These are phyloP conservation scores for Gobiocypris rarus DNA, from an alignment of 2,113 vertebrate species.

Conservation along the genomic window DNA sequence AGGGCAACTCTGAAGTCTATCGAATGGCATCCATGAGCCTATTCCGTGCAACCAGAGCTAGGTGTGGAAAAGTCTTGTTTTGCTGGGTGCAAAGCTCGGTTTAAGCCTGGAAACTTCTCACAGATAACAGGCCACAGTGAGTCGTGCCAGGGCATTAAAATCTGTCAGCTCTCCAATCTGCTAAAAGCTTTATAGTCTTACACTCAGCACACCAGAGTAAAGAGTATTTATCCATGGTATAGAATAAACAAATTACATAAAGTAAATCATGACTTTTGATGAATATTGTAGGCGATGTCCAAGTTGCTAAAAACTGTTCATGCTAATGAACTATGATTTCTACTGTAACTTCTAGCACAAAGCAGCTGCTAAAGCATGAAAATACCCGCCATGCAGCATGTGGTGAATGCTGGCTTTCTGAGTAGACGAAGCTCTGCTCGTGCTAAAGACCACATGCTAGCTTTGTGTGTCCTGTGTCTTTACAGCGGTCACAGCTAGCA, in stretches of 20 bases:
- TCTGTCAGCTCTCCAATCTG: not conserved
- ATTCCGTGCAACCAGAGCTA: not conserved
- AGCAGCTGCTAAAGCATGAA: not conserved
- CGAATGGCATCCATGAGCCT: not conserved
- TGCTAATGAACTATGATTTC: not conserved
- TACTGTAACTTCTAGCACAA: not conserved
- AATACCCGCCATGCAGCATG: not conserved
- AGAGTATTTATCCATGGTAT: not conserved
- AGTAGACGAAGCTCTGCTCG: not conserved
- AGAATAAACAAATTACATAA: too few relatives aligned
- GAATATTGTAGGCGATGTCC: not conserved
- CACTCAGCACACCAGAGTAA: not conserved
- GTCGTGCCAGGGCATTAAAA: conserved; percentile 20
- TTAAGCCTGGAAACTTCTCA: conserved; percentile 36
- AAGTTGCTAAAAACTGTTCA: not conserved
- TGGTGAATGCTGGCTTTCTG: not conserved
- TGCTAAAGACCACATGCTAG: conserved; percentile 16
- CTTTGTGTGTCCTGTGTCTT: not conserved
- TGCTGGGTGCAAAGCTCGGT: conserved; percentile 16
- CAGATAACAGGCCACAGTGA: not conserved
- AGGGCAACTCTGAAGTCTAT: conserved; percentile 2
- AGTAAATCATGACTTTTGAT: not conserved
- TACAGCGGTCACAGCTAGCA: not conserved
- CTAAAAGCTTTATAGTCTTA: not conserved
- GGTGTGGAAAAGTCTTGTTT: conserved; percentile 38